These are phyloP conservation scores for Rhagophthalmus giganteus DNA, from an alignment of 2,888 invertebrate species.

Conservation along the genomic window DNA sequence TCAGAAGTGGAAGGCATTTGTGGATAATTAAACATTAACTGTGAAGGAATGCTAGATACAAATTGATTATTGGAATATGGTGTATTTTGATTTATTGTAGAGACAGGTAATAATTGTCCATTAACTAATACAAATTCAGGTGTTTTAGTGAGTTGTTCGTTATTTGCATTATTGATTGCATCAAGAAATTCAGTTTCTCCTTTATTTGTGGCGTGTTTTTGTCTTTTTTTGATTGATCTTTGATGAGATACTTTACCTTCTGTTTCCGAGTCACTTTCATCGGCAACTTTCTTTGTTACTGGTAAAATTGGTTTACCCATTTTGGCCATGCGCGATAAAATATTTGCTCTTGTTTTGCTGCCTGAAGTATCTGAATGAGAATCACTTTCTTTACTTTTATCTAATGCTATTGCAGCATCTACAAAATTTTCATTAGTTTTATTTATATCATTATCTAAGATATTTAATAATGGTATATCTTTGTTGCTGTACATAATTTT, in stretches of 20 bases:
- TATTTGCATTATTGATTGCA: not conserved
- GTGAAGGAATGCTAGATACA: constrained; percentile 30
- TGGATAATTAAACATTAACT: constrained; percentile 12
- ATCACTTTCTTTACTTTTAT: constrained; percentile 25
- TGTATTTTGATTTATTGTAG: constrained; percentile 23
- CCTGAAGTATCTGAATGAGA: constrained; percentile 37
- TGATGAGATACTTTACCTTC: constrained; percentile 29
- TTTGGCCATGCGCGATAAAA: constrained; percentile 62
- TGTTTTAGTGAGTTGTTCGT: not conserved
- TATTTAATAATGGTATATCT: too few relatives aligned
- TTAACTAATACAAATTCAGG: constrained; percentile 18
- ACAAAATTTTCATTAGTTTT: too few relatives aligned
- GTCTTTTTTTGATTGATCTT: constrained; percentile 27
- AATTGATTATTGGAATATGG: too few relatives aligned
- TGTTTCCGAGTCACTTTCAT: constrained; percentile 39
- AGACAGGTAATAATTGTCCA: constrained; percentile 9
- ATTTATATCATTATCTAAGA: too few relatives aligned
- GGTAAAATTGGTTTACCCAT: constrained; percentile 60
- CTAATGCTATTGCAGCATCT: too few relatives aligned
- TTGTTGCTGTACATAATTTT: constrained; percentile 1
- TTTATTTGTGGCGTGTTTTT: constrained; percentile 4
- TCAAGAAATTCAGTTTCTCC: not conserved
- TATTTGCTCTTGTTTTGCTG: constrained; percentile 52
- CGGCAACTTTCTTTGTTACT: constrained; percentile 13
- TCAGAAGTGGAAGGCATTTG: constrained; percentile 44